Evolutionary conservation across 2,888 invertebrate species (phyloP).

Genomic region (Phalangium opilio): DNA sequence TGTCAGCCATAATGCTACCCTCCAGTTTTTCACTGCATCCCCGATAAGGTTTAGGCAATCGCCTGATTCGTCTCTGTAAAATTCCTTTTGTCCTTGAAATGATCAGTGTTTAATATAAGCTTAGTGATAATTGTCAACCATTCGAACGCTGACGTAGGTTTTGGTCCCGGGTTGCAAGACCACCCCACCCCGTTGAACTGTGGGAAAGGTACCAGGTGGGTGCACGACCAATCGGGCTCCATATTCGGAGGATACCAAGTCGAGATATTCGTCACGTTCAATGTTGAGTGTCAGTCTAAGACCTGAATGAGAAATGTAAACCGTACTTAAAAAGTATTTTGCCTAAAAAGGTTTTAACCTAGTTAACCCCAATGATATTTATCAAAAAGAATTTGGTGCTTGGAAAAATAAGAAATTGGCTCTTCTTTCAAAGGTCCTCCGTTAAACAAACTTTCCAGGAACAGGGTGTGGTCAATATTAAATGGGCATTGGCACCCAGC

Average conservation of each 20-base stretch:
- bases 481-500: no score
- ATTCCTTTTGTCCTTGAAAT: no score
- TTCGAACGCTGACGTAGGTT: constrained; percentile 20
- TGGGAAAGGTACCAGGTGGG: constrained; percentile 18
- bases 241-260: constrained; percentile 20
- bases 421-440: no score
- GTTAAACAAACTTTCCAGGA: no score
- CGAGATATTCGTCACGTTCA: constrained; percentile 22
- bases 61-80: constrained; percentile 3
- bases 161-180: constrained; percentile 21
- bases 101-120: not conserved
- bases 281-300: constrained; percentile 22
- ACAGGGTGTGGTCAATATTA: no score
- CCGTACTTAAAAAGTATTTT: not conserved
- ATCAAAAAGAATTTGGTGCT: no score
- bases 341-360: not conserved
- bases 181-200: constrained; percentile 22
- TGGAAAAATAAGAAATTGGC: no score
- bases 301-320: constrained; percentile 11
- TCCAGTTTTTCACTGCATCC: constrained; percentile 3
- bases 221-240: constrained; percentile 22
- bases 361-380: no score
- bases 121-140: constrained; percentile 8
- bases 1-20: constrained; percentile 8
- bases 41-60: constrained; percentile 6